Evolutionary conservation across 2,888 invertebrate species (phyloP).

Genomic region (Melieria crassipennis): DNA sequence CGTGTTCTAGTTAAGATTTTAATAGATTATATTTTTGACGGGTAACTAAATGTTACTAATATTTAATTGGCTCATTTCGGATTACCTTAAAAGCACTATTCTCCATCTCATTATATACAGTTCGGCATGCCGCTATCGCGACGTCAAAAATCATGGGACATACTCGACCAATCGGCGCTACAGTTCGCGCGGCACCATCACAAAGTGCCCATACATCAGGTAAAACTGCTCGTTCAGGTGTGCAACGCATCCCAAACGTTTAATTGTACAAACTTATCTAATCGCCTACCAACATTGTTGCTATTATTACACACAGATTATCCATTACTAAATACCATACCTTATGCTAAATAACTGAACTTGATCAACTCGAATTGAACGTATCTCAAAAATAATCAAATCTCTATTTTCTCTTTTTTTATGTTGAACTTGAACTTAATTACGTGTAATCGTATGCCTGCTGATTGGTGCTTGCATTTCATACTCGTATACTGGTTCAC

Average conservation of each 20-base stretch:
- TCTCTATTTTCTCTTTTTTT: slow-evolving; percentile 58
- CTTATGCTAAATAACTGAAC: no score
- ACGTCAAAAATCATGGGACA: slow-evolving; percentile 93
- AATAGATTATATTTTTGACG: background rate
- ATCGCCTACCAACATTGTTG: no score
- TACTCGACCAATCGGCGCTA: slow-evolving; percentile 87
- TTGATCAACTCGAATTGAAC: background rate
- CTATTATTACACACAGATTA: no score
- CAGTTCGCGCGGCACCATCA: slow-evolving; percentile 75
- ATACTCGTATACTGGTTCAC: slow-evolving; percentile 15
- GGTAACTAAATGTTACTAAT: background rate
- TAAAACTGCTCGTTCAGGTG: slow-evolving; percentile 51
- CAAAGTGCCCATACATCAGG: slow-evolving; percentile 73
- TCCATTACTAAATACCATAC: no score
- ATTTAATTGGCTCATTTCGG: background rate
- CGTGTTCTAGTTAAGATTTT: background rate
- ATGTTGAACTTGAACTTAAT: slow-evolving; percentile 44
- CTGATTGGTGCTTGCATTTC: slow-evolving; percentile 63
- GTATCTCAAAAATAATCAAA: slow-evolving; percentile 44
- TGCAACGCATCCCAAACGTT: no score
- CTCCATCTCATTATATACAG: slow-evolving; percentile 31
- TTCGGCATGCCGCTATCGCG: slow-evolving; percentile 66
- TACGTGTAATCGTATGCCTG: slow-evolving; percentile 49
- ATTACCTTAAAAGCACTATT: background rate
- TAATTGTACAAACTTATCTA: no score